A percentile compares a stretch with the other conserved stretches of the same genome.
phyloP scores from a whole-genome alignment of 2,113 vertebrate genomes.

The Scomber scombrus region DNA sequence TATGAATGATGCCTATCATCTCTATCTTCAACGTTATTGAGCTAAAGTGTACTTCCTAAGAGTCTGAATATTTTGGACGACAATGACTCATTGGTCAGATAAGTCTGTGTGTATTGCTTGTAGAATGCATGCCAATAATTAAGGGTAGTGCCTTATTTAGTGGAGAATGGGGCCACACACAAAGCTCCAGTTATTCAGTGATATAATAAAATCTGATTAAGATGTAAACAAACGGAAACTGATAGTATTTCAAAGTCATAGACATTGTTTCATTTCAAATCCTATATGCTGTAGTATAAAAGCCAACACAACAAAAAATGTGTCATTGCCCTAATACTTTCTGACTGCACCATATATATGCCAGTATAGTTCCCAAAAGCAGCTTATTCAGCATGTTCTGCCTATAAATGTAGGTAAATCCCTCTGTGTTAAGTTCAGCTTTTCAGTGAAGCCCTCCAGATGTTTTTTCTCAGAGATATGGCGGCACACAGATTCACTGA shows the following conservation, averaged over 20 bases:
- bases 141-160: neutral
- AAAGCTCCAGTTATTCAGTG: neutral
- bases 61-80: neutral
- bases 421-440: constrained; percentile 40
- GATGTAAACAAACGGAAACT: constrained; percentile 22
- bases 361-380: constrained; percentile 7
- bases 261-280: constrained; percentile 34
- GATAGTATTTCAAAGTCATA: constrained; percentile 8
- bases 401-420: constrained; percentile 58
- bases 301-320: constrained; percentile 8
- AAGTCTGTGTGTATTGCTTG: neutral
- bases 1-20: too few relatives aligned
- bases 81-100: neutral
- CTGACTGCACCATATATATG: constrained; percentile 18
- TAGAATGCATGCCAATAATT: neutral
- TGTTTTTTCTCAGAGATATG: constrained; percentile 60
- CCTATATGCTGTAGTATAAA: neutral
- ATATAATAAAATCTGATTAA: constrained; percentile 4
- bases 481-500: constrained; percentile 19
- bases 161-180: neutral
- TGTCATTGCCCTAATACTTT: constrained; percentile 26
- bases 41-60: too few relatives aligned
- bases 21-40: too few relatives aligned
- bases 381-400: constrained; percentile 6
- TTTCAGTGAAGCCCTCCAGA: constrained; percentile 48